These are phyloP conservation scores for Caenorhabditis angaria DNA, from an alignment of 2,888 invertebrate species.

Conservation along the genomic window DNA sequence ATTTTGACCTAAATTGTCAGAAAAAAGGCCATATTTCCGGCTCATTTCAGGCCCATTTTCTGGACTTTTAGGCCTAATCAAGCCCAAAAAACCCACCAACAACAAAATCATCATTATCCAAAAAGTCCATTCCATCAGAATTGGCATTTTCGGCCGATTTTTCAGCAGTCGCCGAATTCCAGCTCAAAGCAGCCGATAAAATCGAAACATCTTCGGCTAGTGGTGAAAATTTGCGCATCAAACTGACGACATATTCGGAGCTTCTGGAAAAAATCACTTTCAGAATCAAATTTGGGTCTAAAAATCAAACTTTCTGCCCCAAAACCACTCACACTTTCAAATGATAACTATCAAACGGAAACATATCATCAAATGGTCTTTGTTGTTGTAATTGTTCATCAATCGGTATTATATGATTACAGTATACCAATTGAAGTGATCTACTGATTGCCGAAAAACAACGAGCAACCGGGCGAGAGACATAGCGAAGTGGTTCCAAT, in stretches of 20 bases:
- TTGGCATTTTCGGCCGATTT: slow-evolving; percentile 20
- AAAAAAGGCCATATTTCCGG: too few species aligned
- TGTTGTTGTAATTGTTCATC: slow-evolving; percentile 35
- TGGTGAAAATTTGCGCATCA: slow-evolving; percentile 56
- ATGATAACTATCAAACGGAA: slow-evolving; percentile 55
- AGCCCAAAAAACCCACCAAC: slow-evolving; percentile 8
- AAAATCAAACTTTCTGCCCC: neutral
- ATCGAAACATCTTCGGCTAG: slow-evolving; percentile 49
- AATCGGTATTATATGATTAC: slow-evolving; percentile 58
- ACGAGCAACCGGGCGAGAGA: slow-evolving; percentile 75
- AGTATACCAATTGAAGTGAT: slow-evolving; percentile 66
- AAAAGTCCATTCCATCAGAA: slow-evolving; percentile 44
- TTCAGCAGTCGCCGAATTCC: slow-evolving; percentile 38
- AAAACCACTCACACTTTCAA: slow-evolving; percentile 41
- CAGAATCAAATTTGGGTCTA: too few species aligned
- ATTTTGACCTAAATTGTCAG: too few species aligned
- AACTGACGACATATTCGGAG: slow-evolving; percentile 32
- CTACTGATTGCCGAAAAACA: slow-evolving; percentile 74
- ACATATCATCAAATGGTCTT: slow-evolving; percentile 58
- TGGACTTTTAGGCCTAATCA: neutral
- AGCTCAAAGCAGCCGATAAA: slow-evolving; percentile 33
- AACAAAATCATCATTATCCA: slow-evolving; percentile 51
- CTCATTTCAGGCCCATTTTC: neutral
- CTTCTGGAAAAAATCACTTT: slow-evolving; percentile 29
- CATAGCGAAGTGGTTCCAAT: slow-evolving; percentile 87